phyloP scores from a whole-genome alignment of 1,140 invertebrate species.

The Drosophila hydei region DNA sequence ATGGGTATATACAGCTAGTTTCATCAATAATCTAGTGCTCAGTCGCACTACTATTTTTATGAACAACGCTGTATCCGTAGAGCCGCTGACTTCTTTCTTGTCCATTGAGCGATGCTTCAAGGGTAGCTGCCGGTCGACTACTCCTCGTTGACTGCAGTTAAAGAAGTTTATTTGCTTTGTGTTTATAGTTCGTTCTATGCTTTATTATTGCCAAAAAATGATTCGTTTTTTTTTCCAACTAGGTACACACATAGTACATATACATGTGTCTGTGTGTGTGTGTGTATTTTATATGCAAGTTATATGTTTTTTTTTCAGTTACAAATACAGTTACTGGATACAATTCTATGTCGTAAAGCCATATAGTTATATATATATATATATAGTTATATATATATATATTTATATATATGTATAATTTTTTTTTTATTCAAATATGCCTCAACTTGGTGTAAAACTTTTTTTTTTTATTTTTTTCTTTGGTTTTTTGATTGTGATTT shows the following conservation, averaged over 20 bases:
- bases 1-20: too few species aligned
- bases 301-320: constrained; percentile 64
- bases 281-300: constrained; percentile 4
- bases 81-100: too few species aligned
- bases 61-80: too few species aligned
- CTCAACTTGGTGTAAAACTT: constrained; percentile 28
- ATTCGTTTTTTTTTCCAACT: constrained; percentile 31
- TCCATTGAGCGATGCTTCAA: not conserved
- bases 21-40: too few species aligned
- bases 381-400: constrained; percentile 21
- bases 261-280: constrained; percentile 20
- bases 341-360: constrained; percentile 45
- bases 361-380: constrained; percentile 53
- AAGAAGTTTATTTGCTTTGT: not conserved
- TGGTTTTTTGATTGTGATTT: constrained; percentile 4
- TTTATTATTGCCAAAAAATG: constrained; percentile 81
- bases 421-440: constrained; percentile 47
- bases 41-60: too few species aligned
- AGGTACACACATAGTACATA: constrained; percentile 18
- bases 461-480: not conserved
- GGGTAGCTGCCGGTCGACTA: not conserved
- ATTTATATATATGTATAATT: constrained; percentile 9
- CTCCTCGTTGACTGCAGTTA: not conserved
- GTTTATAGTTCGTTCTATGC: constrained; percentile 61
- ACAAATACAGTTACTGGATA: constrained; percentile 64